Evolutionary conservation across 2,113 vertebrate genomes (phyloP).

Genomic region (Rissa tridactyla): DNA sequence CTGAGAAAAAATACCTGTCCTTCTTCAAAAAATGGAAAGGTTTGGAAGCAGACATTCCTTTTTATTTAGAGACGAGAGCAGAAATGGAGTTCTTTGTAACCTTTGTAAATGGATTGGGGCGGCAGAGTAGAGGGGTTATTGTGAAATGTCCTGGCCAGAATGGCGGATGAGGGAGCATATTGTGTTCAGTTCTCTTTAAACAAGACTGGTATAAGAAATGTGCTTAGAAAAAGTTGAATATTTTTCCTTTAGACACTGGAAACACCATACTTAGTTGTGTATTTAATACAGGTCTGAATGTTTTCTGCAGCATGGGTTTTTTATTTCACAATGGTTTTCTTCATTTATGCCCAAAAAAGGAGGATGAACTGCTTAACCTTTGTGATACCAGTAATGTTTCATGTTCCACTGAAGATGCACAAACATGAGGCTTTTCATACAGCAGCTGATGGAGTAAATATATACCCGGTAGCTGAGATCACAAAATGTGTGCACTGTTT

Average conservation of each 20-base stretch:
- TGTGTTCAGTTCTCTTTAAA: not conserved
- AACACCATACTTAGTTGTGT: not conserved
- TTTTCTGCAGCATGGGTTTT: not conserved
- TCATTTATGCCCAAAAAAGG: not conserved
- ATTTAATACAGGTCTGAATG: not conserved
- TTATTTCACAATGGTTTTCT: not conserved
- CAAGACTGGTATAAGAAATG: not conserved
- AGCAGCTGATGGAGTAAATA: not conserved
- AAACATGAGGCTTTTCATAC: slow-evolving; percentile 5
- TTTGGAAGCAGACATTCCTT: not conserved
- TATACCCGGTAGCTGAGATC: not conserved
- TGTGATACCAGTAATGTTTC: not conserved
- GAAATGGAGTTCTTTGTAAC: not conserved
- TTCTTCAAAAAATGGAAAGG: not conserved
- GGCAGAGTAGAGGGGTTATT: not conserved
- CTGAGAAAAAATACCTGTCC: not conserved
- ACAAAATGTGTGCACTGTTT: not conserved
- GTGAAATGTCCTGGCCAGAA: not conserved
- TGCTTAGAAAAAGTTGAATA: not conserved
- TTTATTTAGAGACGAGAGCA: not conserved
- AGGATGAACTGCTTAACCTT: not conserved
- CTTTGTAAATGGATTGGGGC: not conserved
- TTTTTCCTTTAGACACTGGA: not conserved
- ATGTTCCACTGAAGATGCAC: not conserved
- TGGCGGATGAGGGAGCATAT: not conserved